Percentiles rank a stretch among this genome's conserved stretches.
Evolutionary conservation across 2,797 vertebrate species (phyloP).

Genomic region (Hephaestus fuliginosus): DNA sequence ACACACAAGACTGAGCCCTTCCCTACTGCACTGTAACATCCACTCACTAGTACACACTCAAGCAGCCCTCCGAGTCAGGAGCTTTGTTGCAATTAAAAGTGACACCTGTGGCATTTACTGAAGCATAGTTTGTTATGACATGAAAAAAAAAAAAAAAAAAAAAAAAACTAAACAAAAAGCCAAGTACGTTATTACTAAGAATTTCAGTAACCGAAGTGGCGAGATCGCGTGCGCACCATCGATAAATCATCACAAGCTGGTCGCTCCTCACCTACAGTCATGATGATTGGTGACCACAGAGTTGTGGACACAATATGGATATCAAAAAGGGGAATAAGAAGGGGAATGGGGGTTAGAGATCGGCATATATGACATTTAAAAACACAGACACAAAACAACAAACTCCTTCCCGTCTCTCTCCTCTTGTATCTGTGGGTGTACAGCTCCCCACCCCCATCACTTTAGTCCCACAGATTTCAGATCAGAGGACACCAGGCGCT

Average conservation of each 20-base stretch:
- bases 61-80: slow-evolving; percentile 38
- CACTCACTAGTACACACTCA: slow-evolving; percentile 36
- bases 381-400: slow-evolving; percentile 38
- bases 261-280: slow-evolving; percentile 32
- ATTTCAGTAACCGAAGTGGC: slow-evolving; percentile 16
- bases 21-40: slow-evolving; percentile 36
- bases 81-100: slow-evolving; percentile 56
- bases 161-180: neutral
- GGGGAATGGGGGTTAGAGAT: neutral
- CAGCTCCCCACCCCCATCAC: neutral
- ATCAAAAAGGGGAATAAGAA: slow-evolving; percentile 17
- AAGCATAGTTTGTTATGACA: slow-evolving; percentile 59
- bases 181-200: slow-evolving; percentile 28
- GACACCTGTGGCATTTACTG: slow-evolving; percentile 59
- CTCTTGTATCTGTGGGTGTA: slow-evolving; percentile 28
- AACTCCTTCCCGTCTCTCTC: slow-evolving; percentile 24
- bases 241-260: slow-evolving; percentile 35
- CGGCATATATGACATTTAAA: slow-evolving; percentile 25
- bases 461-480: slow-evolving; percentile 41
- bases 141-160: slow-evolving; percentile 1
- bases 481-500: slow-evolving; percentile 42
- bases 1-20: slow-evolving; percentile 31
- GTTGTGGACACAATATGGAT: slow-evolving; percentile 21
- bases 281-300: slow-evolving; percentile 35
- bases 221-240: slow-evolving; percentile 36